Evolutionary conservation across 1,140 invertebrate genomes (phyloP).

Genomic region (Uloborus diversus): DNA sequence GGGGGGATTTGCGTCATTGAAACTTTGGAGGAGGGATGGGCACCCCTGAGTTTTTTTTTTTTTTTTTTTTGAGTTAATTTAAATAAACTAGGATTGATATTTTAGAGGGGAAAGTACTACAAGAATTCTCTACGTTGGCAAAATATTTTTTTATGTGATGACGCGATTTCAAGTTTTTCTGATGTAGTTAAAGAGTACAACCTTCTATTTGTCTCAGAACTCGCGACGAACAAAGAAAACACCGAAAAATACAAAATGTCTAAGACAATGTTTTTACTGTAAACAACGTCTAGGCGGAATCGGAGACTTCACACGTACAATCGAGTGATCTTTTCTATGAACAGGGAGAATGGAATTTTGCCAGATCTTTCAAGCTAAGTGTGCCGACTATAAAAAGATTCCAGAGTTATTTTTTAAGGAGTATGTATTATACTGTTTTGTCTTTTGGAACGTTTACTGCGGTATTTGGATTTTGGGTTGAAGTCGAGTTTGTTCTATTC

Average conservation of each 20-base stretch:
- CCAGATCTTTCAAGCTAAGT: slow-evolving; percentile 40
- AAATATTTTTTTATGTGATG: too few species aligned
- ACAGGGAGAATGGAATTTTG: slow-evolving; percentile 14
- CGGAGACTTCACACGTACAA: slow-evolving; percentile 19
- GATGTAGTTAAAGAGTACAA: too few species aligned
- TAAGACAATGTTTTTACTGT: slow-evolving; percentile 40
- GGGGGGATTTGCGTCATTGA: too few species aligned
- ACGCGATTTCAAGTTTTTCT: too few species aligned
- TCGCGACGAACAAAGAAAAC: not conserved
- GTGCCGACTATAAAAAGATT: slow-evolving; percentile 55
- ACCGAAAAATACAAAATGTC: not conserved
- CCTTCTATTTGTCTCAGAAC: too few species aligned
- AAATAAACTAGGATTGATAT: too few species aligned
- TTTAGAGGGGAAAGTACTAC: too few species aligned
- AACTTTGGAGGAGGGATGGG: too few species aligned
- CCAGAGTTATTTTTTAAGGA: slow-evolving; percentile 43
- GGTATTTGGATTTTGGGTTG: slow-evolving; percentile 38
- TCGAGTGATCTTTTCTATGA: slow-evolving; percentile 10
- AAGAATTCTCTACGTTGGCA: too few species aligned
- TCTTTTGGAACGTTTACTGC: slow-evolving; percentile 18
- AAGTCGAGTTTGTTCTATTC: slow-evolving; percentile 35
- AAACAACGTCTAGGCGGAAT: slow-evolving; percentile 8
- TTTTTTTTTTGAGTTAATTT: too few species aligned
- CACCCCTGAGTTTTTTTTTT: too few species aligned
- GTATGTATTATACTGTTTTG: slow-evolving; percentile 53